Base-by-base conservation (phyloP, 2,797 vertebrate species). In the Rhinophrynus dorsalis region DNA sequence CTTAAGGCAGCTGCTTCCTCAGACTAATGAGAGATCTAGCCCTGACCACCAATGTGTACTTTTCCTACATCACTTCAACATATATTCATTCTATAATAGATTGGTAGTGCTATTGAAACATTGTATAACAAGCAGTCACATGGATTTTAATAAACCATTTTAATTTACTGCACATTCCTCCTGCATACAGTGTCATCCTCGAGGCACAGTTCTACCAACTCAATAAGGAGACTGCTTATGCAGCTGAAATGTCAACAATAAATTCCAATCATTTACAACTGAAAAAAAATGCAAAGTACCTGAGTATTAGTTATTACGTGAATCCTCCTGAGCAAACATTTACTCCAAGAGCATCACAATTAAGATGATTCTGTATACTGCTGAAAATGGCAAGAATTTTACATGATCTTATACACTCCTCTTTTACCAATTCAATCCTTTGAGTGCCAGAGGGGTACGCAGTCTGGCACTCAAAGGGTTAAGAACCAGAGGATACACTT, bases 161-260 rank as follows among this genome's bases (percentile, higher is more conserved):
- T 13, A 52, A 66, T 66, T 32, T 65, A 72, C 44, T 32, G 68
- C n/a, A 29, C 18, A 10, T 71, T 29, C 44, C 27, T 45, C 33
- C 32, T 40, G 52, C 42, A 27, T 26, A 21, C 10, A 38, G 29
- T 44, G 38, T 27, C 32, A 17, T 42, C 54, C 33, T 42, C 42
- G 3, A 58, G 61, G 51, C 29, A 24, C 54, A 57, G 29, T 6
- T n/a, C 26, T 35, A 24, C 13, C 54, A 29, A 65, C 52, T 32
- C 45, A 33, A 18, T 26, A 54, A 48, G 21, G 4, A 32, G 69
- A 50, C 24, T 58, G 62, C 55, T 66, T 40, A 73, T 29, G n/a
- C 35, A 33, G 69, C 54, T 57, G 51, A 72, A 65, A 65, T 51
- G 62, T 59, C 61, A 52, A 59, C 27, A 32, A 52, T 42, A 73